phyloP scores from a whole-genome alignment of 2,113 vertebrate genomes.

The Hepsetus odoe region DNA sequence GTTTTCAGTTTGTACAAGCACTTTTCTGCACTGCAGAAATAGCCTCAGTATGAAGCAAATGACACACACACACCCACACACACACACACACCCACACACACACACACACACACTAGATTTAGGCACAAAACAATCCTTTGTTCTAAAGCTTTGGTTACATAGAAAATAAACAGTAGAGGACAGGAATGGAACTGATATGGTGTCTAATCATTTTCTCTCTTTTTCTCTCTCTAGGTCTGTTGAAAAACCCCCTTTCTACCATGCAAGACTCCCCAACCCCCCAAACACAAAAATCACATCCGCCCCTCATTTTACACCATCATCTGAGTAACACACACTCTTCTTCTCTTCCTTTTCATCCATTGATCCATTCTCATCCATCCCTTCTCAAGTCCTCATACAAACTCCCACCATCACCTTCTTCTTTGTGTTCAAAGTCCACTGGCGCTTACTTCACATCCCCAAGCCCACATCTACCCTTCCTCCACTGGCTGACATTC shows the following conservation, averaged over 20 bases:
- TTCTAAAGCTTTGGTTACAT: slow-evolving; percentile 1
- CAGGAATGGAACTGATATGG: neutral
- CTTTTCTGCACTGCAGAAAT: slow-evolving; percentile 21
- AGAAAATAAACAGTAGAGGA: neutral
- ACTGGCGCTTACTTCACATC: slow-evolving; percentile 57
- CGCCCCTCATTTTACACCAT: slow-evolving; percentile 46
- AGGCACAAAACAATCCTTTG: neutral
- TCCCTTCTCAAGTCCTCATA: slow-evolving; percentile 27
- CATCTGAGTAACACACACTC: slow-evolving; percentile 39
- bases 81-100: neutral
- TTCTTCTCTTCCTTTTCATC: slow-evolving; percentile 24
- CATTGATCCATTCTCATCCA: slow-evolving; percentile 38
- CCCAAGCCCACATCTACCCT: slow-evolving; percentile 47
- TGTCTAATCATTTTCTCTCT: slow-evolving; percentile 16
- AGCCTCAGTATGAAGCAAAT: slow-evolving; percentile 13
- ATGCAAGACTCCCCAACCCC: slow-evolving; percentile 79
- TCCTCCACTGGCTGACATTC: slow-evolving; percentile 72
- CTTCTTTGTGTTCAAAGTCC: slow-evolving; percentile 43
- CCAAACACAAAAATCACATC: slow-evolving; percentile 66
- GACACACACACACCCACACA: neutral
- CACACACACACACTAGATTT: neutral
- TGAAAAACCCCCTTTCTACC: slow-evolving; percentile 73
- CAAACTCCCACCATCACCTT: slow-evolving; percentile 10
- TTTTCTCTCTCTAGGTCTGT: slow-evolving; percentile 72
- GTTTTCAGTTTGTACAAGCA: neutral